Evolutionary conservation across 2,888 invertebrate species (phyloP), one percentile per base, ranked within the genome.

Genomic region (Ptychoptera contaminata): DNA sequence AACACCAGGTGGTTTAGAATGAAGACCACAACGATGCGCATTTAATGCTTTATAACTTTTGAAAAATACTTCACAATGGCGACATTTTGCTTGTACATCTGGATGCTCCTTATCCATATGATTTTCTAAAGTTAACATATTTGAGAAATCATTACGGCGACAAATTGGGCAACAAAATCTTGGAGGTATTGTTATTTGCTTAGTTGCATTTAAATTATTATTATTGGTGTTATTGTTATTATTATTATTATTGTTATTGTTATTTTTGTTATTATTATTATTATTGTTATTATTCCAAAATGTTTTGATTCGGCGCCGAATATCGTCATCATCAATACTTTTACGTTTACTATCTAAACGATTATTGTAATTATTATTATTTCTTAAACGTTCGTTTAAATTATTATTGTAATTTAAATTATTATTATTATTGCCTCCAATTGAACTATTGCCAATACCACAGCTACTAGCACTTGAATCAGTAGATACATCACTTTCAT

Each of bases 21-120:
- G 56, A 58, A 69, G 72, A 52, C 75, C 73, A 55, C 72, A 74
- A 37, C 76, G 72, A 60, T 87, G 87, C 34, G 77, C 68, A 53
- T 79, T 79, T 48, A 83, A 71, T 6, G 77, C 74, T 47, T 80
- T 77, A 50, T 79, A 74, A 37, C 80, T 83, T 52, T 78, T 78
- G 59, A 85, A 88, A 6, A 77, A 70, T 44, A 79, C 72, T 46
- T 78, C 74, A 60, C 90, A 90, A 43, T 74, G 70, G 1, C 74
- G 72, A 60, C 88, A 88, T 55, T 79, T 79, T 44, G 78, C 71
- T 2, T 73, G 71, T 54, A 73, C 73, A 45, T 77, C 74, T 0
- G 78, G 75, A 60, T 84, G 83, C 47, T 70, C 70, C 36, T 68
- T 67, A 54, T 79, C 77, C 54, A 82, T 60, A 56, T 84, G 83